Evolutionary conservation across 2,113 vertebrate genomes (phyloP), one percentile per base, ranked within the genome.

Genomic region (Oostethus manadensis): DNA sequence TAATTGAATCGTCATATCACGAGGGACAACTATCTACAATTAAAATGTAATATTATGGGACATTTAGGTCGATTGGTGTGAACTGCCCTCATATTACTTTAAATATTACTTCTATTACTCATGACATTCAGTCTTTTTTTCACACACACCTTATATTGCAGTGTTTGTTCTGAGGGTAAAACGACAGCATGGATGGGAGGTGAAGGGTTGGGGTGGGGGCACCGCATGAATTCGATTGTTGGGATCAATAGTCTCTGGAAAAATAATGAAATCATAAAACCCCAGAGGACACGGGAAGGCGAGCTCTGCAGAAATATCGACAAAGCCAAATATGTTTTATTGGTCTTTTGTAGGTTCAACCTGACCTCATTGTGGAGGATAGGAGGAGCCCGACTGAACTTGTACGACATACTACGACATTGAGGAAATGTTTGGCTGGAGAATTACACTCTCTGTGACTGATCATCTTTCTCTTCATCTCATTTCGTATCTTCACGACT

Each of bases 281-380:
- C 23, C 23, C 23, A 26, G 23, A 26, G 23, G 23, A 26, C 23
- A n/a, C n/a, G n/a, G n/a, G n/a, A n/a, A n/a, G n/a, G 23, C 2
- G 23, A 26, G 5, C 2, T 33, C 8, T 33, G 23, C 8, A 29
- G 4, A 51, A 10, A 51, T 29, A 23, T 14, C 6, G 0, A 16
- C 26, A 29, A 51, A 29, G 14, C 7, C 15, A 51, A 4, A 6
- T 10, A 29, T 7, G 26, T 3, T 29, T 53, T 18, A n/a, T n/a
- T 15, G n/a, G 26, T 53, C 51, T 33, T 53, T 53, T 53, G 33
- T 53, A 29, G 33, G 26, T 29, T 53, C 51, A 35, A 26, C 26
- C 17, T 53, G 51, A 53, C 51, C 51, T 53, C 26, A 33, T 53
- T 53, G 51, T 35, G 26, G n/a, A 53, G 51, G 16, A 29, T 5